Evolutionary conservation across 2,797 vertebrate species (phyloP), one percentile per base, ranked within the genome.

Genomic region (Knipowitschia caucasica): DNA sequence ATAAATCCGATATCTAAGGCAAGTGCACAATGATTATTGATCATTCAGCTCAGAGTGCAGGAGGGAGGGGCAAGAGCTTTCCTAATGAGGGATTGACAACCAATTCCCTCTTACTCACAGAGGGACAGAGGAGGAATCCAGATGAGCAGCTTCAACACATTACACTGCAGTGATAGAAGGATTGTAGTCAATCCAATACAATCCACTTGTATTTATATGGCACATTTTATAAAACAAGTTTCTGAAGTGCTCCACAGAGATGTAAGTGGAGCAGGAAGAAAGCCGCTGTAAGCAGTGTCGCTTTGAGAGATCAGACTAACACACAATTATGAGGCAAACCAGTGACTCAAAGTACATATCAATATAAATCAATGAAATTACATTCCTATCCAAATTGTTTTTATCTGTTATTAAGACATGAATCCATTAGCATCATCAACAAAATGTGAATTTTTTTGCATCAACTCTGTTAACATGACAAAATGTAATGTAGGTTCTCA

Each of bases 21-120:
- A 25, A 46, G 59, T 4, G 67, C 78, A 88, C 90, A 85, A 74
- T 80, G 82, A 84, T 85, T 93, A 93, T 92, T 89, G 91, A 93
- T 91, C 89, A 89, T 79, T 69, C 73, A 60, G 67, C 50, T 68
- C 46, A 7, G 20, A 55, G 59, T 57, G 42, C 60, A 3, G 56
- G 62, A 64, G 59, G 86, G 69, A 78, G 83, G 76, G 72, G 79
- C 81, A 82, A 67, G 84, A 91, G 90, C n/a, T 93, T 93, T 91
- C 92, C 93, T 93, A 92, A 93, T 94, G 92, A 92, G 85, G 84
- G 87, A 89, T 89, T 91, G 90, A 92, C 90, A 93, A 87, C 81
- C 90, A 92, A 92, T 92, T 91, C 82, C 78, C 86, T 88, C 75
- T 86, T 77, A 85, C 88, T 87, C 80, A 82, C 73, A 67, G 64